Evolutionary conservation across 2,113 vertebrate species (phyloP).

Genomic region (Ptychochromis oligacanthus): DNA sequence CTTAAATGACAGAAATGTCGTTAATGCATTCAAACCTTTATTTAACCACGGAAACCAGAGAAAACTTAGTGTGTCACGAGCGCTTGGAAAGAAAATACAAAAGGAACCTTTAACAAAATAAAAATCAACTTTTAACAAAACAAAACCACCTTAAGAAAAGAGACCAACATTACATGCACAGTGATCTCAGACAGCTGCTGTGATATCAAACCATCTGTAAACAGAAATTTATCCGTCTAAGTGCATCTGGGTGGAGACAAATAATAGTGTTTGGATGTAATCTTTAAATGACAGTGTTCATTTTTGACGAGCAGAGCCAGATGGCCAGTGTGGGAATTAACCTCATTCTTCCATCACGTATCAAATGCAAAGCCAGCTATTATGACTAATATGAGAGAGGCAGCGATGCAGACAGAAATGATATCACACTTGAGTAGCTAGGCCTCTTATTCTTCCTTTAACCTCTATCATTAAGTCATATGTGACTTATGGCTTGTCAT

Average conservation of each 20-base stretch:
- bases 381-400: constrained; percentile 66
- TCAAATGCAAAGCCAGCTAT: constrained; percentile 59
- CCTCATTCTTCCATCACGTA: constrained; percentile 57
- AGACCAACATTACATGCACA: fast-evolving
- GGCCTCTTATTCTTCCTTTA: constrained; percentile 67
- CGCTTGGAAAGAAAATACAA: background rate
- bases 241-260: constrained; percentile 42
- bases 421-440: constrained; percentile 70
- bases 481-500: constrained; percentile 68
- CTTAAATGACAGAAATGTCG: background rate
- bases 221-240: constrained; percentile 4
- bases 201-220: background rate
- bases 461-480: constrained; percentile 71
- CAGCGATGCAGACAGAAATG: constrained; percentile 67
- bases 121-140: background rate
- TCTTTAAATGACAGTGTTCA: constrained; percentile 72
- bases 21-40: background rate
- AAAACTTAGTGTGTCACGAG: background rate
- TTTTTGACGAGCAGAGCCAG: constrained; percentile 18
- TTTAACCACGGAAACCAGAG: background rate
- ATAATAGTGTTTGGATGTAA: constrained; percentile 70
- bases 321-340: constrained; percentile 25
- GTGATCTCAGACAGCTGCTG: background rate
- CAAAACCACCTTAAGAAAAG: background rate
- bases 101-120: background rate